A percentile compares a stretch with the other conserved stretches of the same genome.
These are phyloP conservation scores for Planococcus citri DNA, from an alignment of 1,140 invertebrate species.

Conservation along the genomic window DNA sequence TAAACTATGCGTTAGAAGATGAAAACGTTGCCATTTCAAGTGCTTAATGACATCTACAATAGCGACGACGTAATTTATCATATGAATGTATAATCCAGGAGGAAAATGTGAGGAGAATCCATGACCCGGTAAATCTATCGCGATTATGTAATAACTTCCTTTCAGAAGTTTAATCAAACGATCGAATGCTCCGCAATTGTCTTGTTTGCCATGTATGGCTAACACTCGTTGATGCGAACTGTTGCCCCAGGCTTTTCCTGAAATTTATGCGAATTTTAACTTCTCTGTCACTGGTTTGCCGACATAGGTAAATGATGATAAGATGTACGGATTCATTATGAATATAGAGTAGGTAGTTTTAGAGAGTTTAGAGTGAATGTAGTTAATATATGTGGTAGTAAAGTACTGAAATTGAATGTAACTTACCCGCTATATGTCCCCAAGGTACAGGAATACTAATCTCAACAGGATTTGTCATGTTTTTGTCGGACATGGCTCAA, in stretches of 20 bases:
- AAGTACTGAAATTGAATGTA: neutral
- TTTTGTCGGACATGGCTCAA: neutral
- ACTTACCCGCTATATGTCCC: conserved; percentile 28
- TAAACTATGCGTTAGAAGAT: conserved; percentile 45
- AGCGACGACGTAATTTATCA: conserved; percentile 37
- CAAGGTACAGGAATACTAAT: conserved; percentile 28
- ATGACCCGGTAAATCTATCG: conserved; percentile 55
- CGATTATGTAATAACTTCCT: conserved; percentile 43
- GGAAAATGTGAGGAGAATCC: conserved; percentile 50
- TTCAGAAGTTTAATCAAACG: conserved; percentile 46
- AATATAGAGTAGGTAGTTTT: neutral
- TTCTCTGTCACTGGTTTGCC: neutral
- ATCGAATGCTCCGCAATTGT: conserved; percentile 54
- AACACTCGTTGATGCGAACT: conserved; percentile 39
- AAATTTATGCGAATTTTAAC: conserved; percentile 24
- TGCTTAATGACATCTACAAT: conserved; percentile 41
- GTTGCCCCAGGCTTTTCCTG: conserved; percentile 51
- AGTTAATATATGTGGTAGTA: too few species aligned
- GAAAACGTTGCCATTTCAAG: conserved; percentile 43
- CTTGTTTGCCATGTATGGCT: conserved; percentile 46
- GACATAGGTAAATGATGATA: neutral
- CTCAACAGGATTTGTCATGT: conserved; percentile 14
- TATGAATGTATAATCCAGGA: conserved; percentile 36
- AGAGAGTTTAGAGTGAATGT: neutral
- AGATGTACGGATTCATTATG: neutral